These are phyloP conservation scores for Atlantisia rogersi DNA, from an alignment of 2,113 vertebrate genomes.

Conservation along the genomic window DNA sequence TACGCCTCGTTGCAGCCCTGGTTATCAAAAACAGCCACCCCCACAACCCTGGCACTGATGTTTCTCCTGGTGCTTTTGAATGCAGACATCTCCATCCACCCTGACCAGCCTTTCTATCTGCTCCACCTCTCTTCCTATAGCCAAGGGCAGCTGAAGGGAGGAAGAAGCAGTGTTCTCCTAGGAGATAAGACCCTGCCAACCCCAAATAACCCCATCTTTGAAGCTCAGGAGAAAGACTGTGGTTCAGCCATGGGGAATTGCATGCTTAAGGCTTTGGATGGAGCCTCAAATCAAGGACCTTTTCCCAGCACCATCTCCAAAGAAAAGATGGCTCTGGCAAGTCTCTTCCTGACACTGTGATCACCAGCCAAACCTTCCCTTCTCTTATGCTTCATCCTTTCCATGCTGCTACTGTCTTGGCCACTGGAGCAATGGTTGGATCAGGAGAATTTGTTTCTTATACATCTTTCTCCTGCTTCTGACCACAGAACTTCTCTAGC, in stretches of 20 bases:
- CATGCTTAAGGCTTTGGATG: neutral
- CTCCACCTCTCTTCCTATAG: neutral
- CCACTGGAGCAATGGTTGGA: neutral
- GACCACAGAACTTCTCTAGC: neutral
- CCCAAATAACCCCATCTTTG: neutral
- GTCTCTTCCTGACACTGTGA: neutral
- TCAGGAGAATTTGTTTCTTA: neutral
- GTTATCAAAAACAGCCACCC: slow-evolving; percentile 2
- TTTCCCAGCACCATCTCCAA: neutral
- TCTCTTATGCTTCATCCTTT: neutral
- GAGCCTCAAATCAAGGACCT: neutral
- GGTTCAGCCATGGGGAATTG: neutral
- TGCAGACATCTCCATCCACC: neutral
- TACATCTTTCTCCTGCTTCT: neutral
- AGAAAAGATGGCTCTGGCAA: neutral
- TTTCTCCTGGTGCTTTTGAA: neutral
- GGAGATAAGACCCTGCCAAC: neutral
- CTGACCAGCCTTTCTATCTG: neutral
- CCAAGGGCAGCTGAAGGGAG: neutral
- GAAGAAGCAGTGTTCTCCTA: neutral
- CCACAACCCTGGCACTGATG: neutral
- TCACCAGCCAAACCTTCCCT: neutral
- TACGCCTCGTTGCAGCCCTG: neutral
- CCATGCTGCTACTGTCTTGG: neutral
- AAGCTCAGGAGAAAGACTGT: neutral